Evolutionary conservation across 2,888 invertebrate species (phyloP).

Genomic region (Tetragonula carbonaria): DNA sequence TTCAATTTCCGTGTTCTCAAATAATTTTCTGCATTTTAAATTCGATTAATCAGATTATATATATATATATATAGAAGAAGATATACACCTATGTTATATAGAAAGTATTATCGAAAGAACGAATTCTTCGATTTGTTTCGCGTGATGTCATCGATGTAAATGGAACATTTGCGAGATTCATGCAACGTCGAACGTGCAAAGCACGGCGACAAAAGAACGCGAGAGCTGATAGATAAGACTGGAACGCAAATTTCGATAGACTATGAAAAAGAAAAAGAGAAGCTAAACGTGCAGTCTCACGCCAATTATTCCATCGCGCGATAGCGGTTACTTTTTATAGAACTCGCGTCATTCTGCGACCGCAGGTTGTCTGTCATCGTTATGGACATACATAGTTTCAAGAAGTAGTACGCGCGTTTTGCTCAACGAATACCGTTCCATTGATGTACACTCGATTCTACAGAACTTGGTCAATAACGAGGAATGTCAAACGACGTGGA

Average conservation of each 20-base stretch:
- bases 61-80: too few species aligned
- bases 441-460: neutral
- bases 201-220: neutral
- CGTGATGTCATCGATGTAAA: too few species aligned
- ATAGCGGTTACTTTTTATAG: conserved; percentile 16
- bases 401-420: conserved; percentile 19
- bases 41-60: too few species aligned
- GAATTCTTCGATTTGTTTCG: too few species aligned
- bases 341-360: neutral
- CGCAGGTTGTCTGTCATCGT: conserved; percentile 14
- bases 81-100: too few species aligned
- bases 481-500: neutral
- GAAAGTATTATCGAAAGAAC: too few species aligned
- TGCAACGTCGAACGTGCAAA: neutral
- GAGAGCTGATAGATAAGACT: neutral
- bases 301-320: neutral
- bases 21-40: too few species aligned
- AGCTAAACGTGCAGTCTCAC: conserved; percentile 21
- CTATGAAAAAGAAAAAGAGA: too few species aligned
- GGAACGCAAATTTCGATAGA: neutral
- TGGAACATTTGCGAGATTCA: neutral
- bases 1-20: too few species aligned
- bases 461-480: neutral
- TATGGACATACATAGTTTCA: neutral
- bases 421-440: conserved; percentile 4